These are phyloP conservation scores for Phataginus tetradactyla DNA, from an alignment of 2,797 vertebrate species.

Conservation along the genomic window DNA sequence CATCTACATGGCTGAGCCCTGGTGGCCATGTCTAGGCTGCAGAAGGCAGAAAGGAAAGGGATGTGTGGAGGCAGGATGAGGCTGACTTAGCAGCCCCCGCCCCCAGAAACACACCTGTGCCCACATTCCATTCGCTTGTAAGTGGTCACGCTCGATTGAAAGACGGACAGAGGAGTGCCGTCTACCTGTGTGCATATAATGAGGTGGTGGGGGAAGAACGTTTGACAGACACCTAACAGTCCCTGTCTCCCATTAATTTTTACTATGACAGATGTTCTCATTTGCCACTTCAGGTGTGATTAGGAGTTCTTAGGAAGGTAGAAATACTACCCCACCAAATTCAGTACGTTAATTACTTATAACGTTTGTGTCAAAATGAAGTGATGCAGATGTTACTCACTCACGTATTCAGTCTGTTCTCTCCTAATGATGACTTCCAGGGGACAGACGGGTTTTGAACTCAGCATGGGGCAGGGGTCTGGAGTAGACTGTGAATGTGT, in stretches of 20 bases:
- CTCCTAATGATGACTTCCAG: background rate
- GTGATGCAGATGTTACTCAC: background rate
- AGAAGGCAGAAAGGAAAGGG: background rate
- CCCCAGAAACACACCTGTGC: background rate
- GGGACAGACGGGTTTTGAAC: background rate
- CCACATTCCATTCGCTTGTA: background rate
- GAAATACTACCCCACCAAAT: background rate
- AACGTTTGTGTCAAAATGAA: background rate
- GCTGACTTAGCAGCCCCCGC: background rate
- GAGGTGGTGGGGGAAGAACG: background rate
- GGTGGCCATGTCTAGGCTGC: background rate
- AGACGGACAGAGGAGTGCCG: background rate
- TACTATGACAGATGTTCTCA: background rate
- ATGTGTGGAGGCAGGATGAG: background rate
- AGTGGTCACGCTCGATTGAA: background rate
- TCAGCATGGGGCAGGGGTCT: background rate
- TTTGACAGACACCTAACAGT: background rate
- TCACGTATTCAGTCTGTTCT: background rate
- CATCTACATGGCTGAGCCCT: no score
- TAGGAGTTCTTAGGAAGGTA: background rate
- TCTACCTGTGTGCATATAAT: fast-evolving
- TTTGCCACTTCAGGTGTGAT: background rate
- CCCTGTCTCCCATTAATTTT: background rate
- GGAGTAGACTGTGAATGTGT: background rate
- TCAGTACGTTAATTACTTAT: background rate